phyloP scores from a whole-genome alignment of 2,888 invertebrate species.

The Cryptus viduatorius region DNA sequence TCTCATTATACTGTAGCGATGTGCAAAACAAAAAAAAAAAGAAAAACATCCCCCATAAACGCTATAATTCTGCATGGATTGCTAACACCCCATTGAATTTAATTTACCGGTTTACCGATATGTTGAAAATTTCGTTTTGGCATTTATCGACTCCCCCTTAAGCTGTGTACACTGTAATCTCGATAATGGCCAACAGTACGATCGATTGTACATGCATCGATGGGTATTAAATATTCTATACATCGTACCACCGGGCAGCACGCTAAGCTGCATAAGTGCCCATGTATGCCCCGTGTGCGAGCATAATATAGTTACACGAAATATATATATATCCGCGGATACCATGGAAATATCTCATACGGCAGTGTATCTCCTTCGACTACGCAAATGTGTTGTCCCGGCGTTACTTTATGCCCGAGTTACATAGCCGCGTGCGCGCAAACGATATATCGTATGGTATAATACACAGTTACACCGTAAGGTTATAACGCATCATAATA shows the following conservation, averaged over 20 bases:
- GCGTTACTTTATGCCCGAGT: slow-evolving; percentile 3
- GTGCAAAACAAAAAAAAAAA: too few species aligned
- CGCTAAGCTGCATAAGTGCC: slow-evolving; percentile 40
- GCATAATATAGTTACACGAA: neutral
- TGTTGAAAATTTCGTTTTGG: too few species aligned
- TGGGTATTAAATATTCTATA: slow-evolving; percentile 25
- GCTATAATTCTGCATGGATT: too few species aligned
- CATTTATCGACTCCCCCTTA: slow-evolving; percentile 7
- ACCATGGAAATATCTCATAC: neutral
- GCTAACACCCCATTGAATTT: too few species aligned
- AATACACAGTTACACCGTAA: slow-evolving; percentile 18
- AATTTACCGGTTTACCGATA: too few species aligned
- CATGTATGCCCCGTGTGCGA: slow-evolving; percentile 34
- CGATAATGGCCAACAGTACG: too few species aligned
- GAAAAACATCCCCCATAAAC: too few species aligned
- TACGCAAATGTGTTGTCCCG: too few species aligned
- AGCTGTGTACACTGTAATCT: slow-evolving; percentile 13
- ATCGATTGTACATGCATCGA: too few species aligned
- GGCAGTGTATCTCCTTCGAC: too few species aligned
- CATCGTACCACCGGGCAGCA: slow-evolving; percentile 23
- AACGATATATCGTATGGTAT: slow-evolving; percentile 9
- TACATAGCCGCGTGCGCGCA: slow-evolving; percentile 4
- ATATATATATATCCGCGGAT: slow-evolving; percentile 6
- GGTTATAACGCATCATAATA: slow-evolving; percentile 27
- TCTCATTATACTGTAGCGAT: too few species aligned